These are phyloP conservation scores for Gymnocheta viridis DNA, from an alignment of 2,888 invertebrate species.

Conservation along the genomic window DNA sequence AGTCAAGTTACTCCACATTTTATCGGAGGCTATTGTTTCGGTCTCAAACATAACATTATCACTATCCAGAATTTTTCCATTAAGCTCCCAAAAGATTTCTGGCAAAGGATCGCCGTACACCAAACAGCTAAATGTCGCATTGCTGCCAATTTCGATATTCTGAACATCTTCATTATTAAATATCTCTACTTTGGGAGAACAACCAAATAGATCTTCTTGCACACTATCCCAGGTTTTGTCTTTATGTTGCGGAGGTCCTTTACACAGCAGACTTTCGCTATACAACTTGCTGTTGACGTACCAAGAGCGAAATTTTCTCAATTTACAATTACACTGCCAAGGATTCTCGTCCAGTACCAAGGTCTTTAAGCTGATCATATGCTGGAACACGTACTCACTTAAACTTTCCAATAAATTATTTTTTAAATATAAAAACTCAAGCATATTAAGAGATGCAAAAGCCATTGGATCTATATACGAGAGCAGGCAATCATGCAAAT, in stretches of 20 bases:
- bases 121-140: conserved; percentile 91
- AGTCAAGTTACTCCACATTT: conserved; percentile 90
- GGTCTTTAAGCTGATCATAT: conserved; percentile 90
- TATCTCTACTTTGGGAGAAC: conserved; percentile 88
- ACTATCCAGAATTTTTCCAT: conserved; percentile 85
- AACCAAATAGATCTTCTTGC: conserved; percentile 89
- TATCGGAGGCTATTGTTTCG: conserved; percentile 79
- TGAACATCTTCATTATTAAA: conserved; percentile 84
- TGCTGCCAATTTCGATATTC: conserved; percentile 90
- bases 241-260: conserved; percentile 87
- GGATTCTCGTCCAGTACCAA: conserved; percentile 92
- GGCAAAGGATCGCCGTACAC: conserved; percentile 93
- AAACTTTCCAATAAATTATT: conserved; percentile 89
- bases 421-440: conserved; percentile 90
- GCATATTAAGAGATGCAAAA: conserved; percentile 88
- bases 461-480: conserved; percentile 89
- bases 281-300: conserved; percentile 90
- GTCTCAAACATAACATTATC: conserved; percentile 83
- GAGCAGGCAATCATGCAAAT: conserved; percentile 91
- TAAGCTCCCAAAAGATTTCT: conserved; percentile 91
- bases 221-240: conserved; percentile 90
- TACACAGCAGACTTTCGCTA: conserved; percentile 88
- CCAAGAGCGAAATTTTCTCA: conserved; percentile 93
- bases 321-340: conserved; percentile 94
- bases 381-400: conserved; percentile 86